Evolutionary conservation across 64 coral and sea anemone species (phyloP).

Genomic region (Dendrophyllia cribrosa): DNA sequence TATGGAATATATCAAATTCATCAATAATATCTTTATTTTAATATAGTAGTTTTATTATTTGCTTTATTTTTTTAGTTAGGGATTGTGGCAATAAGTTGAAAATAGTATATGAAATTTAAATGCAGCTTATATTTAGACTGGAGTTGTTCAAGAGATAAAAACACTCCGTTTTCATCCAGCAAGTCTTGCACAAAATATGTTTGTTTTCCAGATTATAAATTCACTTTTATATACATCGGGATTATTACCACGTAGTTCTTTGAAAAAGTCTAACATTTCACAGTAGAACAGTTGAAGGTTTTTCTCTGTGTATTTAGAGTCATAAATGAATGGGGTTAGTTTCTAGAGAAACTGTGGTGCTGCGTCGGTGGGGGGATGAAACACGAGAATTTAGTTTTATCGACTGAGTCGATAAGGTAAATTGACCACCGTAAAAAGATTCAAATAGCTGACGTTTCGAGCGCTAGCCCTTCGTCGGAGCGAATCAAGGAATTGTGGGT

Average conservation of each 20-base stretch:
- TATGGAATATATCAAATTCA: neutral
- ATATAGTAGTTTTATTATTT: neutral
- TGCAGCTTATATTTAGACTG: neutral
- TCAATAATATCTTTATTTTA: neutral
- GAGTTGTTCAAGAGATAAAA: neutral
- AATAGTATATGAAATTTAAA: neutral
- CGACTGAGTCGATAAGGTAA: too few species aligned
- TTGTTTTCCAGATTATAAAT: neutral
- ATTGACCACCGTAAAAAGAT: too few species aligned
- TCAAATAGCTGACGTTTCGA: too few species aligned
- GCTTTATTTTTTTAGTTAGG: slow-evolving; percentile 1
- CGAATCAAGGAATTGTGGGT: too few species aligned
- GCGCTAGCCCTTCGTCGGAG: too few species aligned
- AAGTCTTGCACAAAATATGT: slow-evolving; percentile 3
- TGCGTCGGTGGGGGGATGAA: too few species aligned
- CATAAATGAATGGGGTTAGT: too few species aligned
- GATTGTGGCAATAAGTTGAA: slow-evolving; percentile 21
- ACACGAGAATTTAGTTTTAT: too few species aligned
- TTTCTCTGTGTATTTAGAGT: slow-evolving; percentile 14
- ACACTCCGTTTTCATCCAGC: neutral
- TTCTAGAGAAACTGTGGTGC: too few species aligned
- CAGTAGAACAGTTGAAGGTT: neutral
- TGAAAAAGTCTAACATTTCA: neutral
- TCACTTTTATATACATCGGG: neutral
- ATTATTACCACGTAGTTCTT: neutral